Evolutionary conservation across 1,140 invertebrate genomes (phyloP).

Genomic region (Diorhabda sublineata): DNA sequence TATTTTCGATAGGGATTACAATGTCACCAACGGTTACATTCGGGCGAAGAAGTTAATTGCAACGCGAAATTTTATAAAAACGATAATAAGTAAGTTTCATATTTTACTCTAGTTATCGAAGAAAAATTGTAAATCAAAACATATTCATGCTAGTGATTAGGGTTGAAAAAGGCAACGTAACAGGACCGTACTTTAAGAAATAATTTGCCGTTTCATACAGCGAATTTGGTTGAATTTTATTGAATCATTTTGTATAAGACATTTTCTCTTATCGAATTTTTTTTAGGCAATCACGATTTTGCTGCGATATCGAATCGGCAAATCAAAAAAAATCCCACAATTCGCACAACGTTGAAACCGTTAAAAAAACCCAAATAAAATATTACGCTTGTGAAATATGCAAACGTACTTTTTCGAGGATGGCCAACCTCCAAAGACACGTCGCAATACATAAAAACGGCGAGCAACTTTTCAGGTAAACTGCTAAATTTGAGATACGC

Average conservation of each 20-base stretch:
- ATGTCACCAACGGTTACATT: too few relatives aligned
- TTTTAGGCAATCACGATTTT: background rate
- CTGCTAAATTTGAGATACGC: background rate
- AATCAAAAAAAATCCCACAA: background rate
- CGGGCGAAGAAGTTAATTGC: too few relatives aligned
- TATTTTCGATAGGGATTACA: too few relatives aligned
- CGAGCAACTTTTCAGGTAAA: slow-evolving; percentile 27
- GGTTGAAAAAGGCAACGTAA: too few relatives aligned
- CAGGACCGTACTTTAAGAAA: too few relatives aligned
- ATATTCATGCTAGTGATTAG: too few relatives aligned
- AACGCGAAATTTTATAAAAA: too few relatives aligned
- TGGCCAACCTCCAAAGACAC: slow-evolving; percentile 42
- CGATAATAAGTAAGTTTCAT: too few relatives aligned
- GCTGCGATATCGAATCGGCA: background rate
- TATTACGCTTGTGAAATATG: slow-evolving; percentile 37
- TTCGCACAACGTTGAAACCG: background rate
- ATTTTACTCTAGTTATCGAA: too few relatives aligned
- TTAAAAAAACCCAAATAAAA: slow-evolving; percentile 7
- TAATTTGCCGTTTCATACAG: background rate
- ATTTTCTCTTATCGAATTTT: background rate
- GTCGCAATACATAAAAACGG: slow-evolving; percentile 40
- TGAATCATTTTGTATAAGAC: background rate
- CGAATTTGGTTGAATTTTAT: background rate
- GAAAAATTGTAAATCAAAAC: too few relatives aligned
- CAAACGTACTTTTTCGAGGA: slow-evolving; percentile 38